Evolutionary conservation across 2,113 vertebrate genomes (phyloP).

Genomic region (Ammospiza nelsoni): DNA sequence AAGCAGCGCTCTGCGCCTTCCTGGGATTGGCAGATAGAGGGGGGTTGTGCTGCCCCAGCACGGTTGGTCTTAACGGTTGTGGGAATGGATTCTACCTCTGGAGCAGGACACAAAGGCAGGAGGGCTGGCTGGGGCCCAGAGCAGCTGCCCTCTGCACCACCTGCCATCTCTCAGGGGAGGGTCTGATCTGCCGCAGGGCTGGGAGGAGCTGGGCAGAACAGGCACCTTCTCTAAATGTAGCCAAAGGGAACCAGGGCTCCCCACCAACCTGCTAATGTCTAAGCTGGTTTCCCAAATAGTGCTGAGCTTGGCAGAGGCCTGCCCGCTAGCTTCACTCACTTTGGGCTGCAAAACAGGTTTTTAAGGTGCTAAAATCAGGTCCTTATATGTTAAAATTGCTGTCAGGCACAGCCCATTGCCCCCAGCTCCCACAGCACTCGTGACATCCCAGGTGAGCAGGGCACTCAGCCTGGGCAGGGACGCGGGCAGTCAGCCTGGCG

Average conservation of each 20-base stretch:
- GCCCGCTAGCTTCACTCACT: not conserved
- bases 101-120: not conserved
- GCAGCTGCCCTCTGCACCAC: not conserved
- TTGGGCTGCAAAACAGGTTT: slow-evolving; percentile 9
- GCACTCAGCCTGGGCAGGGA: not conserved
- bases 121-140: not conserved
- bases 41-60: not conserved
- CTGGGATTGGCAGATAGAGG: not conserved
- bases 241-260: slow-evolving; percentile 27
- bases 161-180: not conserved
- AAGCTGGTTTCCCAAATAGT: not conserved
- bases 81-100: not conserved
- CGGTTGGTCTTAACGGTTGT: rapidly evolving
- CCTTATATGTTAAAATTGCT: not conserved
- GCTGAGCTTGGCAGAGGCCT: not conserved
- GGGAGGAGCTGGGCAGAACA: not conserved
- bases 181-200: not conserved
- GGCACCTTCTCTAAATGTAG: not conserved
- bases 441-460: not conserved
- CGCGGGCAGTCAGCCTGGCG: too few species aligned
- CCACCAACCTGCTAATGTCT: not conserved
- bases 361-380: slow-evolving; percentile 61
- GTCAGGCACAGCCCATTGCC: not conserved
- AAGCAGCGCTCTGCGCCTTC: not conserved
- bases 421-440: not conserved